Conservation (phyloP, 2,113 vertebrate genomes). For the Entomyzon cyanotis region DNA sequence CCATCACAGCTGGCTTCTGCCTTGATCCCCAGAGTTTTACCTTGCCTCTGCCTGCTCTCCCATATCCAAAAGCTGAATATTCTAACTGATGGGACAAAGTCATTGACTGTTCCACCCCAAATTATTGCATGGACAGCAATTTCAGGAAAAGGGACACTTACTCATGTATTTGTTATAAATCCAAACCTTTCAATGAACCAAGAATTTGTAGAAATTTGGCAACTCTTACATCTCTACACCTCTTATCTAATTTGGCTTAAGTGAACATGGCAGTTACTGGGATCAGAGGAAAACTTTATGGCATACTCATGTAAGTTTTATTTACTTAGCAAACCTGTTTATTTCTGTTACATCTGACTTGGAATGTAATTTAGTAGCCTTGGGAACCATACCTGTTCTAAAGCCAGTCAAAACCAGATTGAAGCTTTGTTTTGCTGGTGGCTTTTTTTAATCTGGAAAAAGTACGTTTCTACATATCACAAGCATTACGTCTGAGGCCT, state of each 20-base stretch:
- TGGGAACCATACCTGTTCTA: neutral
- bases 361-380: neutral
- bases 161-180: neutral
- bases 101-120: neutral
- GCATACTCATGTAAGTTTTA: neutral
- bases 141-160: neutral
- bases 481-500: neutral
- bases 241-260: neutral
- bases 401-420: neutral
- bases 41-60: too few species aligned
- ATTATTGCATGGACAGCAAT: neutral
- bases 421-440: neutral
- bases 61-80: neutral
- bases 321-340: neutral
- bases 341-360: neutral
- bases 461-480: neutral
- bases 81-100: neutral
- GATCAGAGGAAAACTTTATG: neutral
- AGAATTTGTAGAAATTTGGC: neutral
- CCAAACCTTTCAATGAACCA: neutral
- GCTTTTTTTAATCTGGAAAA: neutral
- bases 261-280: neutral
- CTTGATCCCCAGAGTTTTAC: neutral
- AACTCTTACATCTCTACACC: neutral
- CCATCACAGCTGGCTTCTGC: neutral